Base-by-base conservation (phyloP, 2,113 vertebrate species). In the Bubo scandiacus region DNA sequence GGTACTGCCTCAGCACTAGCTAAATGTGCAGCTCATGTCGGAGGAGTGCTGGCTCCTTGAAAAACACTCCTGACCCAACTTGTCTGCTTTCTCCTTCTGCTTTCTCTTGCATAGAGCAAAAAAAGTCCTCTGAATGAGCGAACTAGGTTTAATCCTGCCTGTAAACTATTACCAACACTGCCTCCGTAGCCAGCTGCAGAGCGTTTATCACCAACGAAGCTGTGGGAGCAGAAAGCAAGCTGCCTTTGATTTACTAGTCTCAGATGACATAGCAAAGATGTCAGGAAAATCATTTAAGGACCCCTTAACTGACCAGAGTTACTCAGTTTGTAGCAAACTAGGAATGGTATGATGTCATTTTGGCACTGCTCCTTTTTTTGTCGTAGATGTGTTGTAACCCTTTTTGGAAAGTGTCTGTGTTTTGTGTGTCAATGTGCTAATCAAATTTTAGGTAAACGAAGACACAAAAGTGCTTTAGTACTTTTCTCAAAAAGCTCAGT, bases 221-320 rank as follows among this genome's bases (percentile, higher is more conserved):
- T 85, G 45, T 66, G 81, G 74, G 70, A 91, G 84, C 71, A 74
- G 67, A 54, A 86, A 81, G 83, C 38, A 92, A 94, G 78, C 90
- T 94, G 85, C 90, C 82, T 94, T 95, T 86, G 74, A 78, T 90
- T 93, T 81, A 59, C 63, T 63, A 73, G 82, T 26, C 61, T 72
- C 38, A 22, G 70, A 57, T 86, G 68, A 80, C 1, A 10, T 47
- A 90, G 75, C 62, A 92, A 54, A 66, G 91, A 66, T 86, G 85
- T 91, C 87, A 90, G 75, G 72, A 86, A 79, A 90, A 91, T 84
- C 32, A 26, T 71, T 86, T 86, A n/a, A 67, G 59, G 45, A 57
- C 54, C 66, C 75, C 68, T 91, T 42, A 68, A 47, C 32, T 90
- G 94, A 66, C 67, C 47, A 14, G 85, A 66, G 30, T 47, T 78